Evolutionary conservation across 2,797 vertebrate genomes (phyloP), one percentile per base, ranked within the genome.

Genomic region (Perdix hodgsoniae): DNA sequence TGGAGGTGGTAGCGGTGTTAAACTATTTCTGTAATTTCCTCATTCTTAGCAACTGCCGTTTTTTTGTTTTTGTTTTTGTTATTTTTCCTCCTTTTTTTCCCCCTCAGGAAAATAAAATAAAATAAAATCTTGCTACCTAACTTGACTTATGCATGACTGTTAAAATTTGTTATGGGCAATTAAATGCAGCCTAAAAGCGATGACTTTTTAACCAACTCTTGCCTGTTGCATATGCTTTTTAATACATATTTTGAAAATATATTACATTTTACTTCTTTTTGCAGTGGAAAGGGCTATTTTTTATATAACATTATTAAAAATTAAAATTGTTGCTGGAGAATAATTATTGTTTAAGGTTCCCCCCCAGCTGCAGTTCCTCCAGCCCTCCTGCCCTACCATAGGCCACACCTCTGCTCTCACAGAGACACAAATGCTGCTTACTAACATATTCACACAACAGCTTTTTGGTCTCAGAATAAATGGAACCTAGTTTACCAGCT

Each of bases 391-490:
- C 21, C 10, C 24, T 11, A 26, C 26, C 17, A 23, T 7, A 6
- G 35, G 35, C 24, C 5, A 11, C 35, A 7, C 11, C 33, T 83
- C 11, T 40, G 12, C 27, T 40, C 27, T 63, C 39, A 18, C 39
- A 29, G 39, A 40, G 18, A 29, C 16, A 26, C 18, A 10, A 40
- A 27, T 18, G 19, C 39, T 29, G 9, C 18, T 29, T 27, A 40
- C 17, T 63, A 18, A 16, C 18, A 21, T 18, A 44, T 18, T 31
- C 29, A 31, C 16, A 18, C 16, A 31, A 31, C 50, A 52, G 27
- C 31, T 18, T 18, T 54, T 54, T 54, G 27, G 80, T 86, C 72
- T 80, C 83, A 95, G 83, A 97, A 97, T 96, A 97, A 97, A 97
- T 86, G 77, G 95, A 98, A 95, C 69, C 50, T 92, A 82, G 31